Evolutionary conservation across 1,140 invertebrate genomes (phyloP).

Genomic region (Ceratitis capitata): DNA sequence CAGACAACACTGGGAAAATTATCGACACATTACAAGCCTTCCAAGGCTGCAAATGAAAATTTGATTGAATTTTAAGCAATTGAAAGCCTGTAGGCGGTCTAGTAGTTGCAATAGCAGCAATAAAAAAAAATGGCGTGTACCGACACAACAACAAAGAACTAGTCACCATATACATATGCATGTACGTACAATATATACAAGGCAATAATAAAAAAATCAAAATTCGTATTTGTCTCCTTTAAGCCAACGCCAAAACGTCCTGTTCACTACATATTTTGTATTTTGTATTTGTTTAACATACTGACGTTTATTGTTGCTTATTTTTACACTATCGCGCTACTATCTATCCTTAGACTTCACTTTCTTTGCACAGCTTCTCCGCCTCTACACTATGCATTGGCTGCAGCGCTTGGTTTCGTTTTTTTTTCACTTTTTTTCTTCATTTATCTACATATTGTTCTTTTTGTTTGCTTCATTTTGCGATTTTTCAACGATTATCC

Average conservation of each 20-base stretch:
- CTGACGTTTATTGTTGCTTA: not conserved
- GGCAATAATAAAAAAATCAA: not conserved
- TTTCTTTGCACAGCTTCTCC: not conserved
- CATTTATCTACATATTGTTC: not conserved
- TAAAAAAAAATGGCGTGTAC: too few species aligned
- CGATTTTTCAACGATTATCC: constrained; percentile 35
- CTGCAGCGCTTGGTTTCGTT: not conserved
- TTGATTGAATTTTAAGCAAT: constrained; percentile 19
- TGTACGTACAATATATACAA: not conserved
- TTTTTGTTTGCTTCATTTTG: constrained; percentile 30
- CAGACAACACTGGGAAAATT: not conserved
- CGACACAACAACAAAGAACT: not conserved
- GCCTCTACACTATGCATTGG: not conserved
- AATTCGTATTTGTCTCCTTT: not conserved
- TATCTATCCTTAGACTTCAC: too few species aligned
- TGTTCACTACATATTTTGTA: not conserved
- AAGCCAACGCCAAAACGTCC: not conserved
- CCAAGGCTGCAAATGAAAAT: not conserved
- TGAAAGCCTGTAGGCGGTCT: not conserved
- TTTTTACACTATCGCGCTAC: not conserved
- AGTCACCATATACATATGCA: too few species aligned
- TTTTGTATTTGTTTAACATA: not conserved
- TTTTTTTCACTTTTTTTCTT: not conserved
- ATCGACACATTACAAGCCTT: not conserved
- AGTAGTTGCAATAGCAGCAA: not conserved